phyloP scores from a whole-genome alignment of 2,888 invertebrate species.

The Drosophila subquinaria region DNA sequence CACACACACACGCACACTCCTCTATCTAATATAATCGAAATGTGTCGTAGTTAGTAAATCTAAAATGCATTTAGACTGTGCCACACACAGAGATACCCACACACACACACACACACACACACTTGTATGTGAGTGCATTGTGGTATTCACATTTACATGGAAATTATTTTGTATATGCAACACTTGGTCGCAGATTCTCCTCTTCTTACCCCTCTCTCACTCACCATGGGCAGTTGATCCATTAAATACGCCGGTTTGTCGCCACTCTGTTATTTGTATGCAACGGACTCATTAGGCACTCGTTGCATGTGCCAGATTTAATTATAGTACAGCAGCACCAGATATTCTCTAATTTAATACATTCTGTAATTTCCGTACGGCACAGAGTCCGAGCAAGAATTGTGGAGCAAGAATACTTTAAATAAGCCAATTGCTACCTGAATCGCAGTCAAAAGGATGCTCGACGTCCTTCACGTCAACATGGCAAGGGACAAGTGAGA shows the following conservation, averaged over 20 bases:
- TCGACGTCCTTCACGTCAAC: constrained; percentile 40
- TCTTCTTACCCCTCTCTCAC: background rate
- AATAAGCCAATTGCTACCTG: constrained; percentile 58
- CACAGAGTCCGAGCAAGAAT: constrained; percentile 38
- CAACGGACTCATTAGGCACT: constrained; percentile 57
- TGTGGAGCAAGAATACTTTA: constrained; percentile 57
- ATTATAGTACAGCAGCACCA: constrained; percentile 34
- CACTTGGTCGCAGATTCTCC: constrained; percentile 52
- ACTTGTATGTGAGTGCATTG: constrained; percentile 9
- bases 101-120: constrained; percentile 2
- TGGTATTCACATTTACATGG: constrained; percentile 44
- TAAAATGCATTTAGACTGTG: constrained; percentile 66
- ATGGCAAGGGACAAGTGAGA: constrained; percentile 50
- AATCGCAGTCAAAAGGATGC: constrained; percentile 46
- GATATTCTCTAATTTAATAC: constrained; percentile 38
- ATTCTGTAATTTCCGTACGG: constrained; percentile 11
- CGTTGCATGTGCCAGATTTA: constrained; percentile 50
- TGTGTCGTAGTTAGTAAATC: constrained; percentile 69
- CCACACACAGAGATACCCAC: constrained; percentile 1
- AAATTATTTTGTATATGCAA: constrained; percentile 68
- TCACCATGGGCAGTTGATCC: constrained; percentile 14
- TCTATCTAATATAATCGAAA: constrained; percentile 62
- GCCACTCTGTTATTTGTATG: constrained; percentile 55
- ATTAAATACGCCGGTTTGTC: constrained; percentile 38
- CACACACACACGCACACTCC: constrained; percentile 12